Conservation (phyloP, 2,888 invertebrate species). For the Magallana nippona region DNA sequence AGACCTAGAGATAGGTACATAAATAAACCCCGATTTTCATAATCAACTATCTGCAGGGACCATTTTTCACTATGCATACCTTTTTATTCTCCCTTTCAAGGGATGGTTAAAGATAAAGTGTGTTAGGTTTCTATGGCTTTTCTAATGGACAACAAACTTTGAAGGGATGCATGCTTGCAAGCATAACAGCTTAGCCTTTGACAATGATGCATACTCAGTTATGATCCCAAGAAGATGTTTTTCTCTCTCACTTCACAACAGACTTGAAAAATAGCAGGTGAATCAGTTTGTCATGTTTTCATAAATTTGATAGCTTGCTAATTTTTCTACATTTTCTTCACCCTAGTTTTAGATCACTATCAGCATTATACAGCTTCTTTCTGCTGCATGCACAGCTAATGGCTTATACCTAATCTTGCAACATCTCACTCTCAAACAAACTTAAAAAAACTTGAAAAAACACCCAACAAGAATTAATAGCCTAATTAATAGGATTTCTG, state of each 20-base stretch:
- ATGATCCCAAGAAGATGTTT: neutral
- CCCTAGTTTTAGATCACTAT: neutral
- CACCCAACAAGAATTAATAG: neutral
- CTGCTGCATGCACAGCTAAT: neutral
- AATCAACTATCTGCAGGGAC: neutral
- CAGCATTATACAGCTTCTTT: neutral
- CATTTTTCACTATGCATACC: too few relatives aligned
- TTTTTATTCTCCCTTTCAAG: too few relatives aligned
- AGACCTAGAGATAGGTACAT: neutral
- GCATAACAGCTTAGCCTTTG: too few relatives aligned
- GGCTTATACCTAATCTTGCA: neutral
- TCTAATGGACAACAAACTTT: too few relatives aligned
- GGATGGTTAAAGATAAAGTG: too few relatives aligned
- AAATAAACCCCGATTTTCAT: neutral
- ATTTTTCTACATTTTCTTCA: conserved; percentile 30
- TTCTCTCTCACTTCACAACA: neutral
- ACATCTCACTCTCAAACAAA: neutral
- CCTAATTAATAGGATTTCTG: neutral
- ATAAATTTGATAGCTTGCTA: conserved; percentile 29
- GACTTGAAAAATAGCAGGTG: conserved; percentile 19
- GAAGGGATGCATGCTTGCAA: too few relatives aligned
- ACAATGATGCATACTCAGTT: too few relatives aligned
- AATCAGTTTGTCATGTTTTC: conserved; percentile 23
- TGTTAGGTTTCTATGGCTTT: too few relatives aligned
- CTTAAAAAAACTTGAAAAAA: neutral